Base-by-base conservation (phyloP, 2,888 invertebrate genomes). In the Pollenia angustigena region DNA sequence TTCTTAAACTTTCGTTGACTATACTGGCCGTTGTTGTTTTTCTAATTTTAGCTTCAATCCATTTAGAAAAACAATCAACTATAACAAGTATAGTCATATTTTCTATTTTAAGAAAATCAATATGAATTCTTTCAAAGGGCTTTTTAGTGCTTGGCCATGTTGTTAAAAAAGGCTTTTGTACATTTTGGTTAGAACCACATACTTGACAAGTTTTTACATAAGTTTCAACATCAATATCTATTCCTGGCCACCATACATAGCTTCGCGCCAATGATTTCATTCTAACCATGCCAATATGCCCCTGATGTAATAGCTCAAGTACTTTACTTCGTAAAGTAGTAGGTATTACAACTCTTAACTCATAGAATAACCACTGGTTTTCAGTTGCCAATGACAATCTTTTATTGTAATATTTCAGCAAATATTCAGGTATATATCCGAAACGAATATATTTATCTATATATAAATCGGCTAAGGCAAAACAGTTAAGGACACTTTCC, bases 181-280 rank as follows among this genome's bases (percentile, higher is more conserved):
- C 11, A 42, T 56, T 81, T 58, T 81, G 68, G 16, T 62, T 62
- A 3, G 42, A 11, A n/a, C 60, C 42, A 42, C 74, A 88, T 11
- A 62, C 52, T 50, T 64, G 4, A 79, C 90, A 91, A 9, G 60
- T 44, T 40, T 40, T 58, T 32, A 54, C 54, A 16, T n/a, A 54
- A 54, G 2, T 69, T 83, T 91, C 90, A n/a, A 91, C 90, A 18
- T 91, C 90, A 0, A 80, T 40, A 79, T 92, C 89, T 23, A 91
- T 85, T 7, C 85, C 83, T 8, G 90, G 89, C 90, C 90, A 91
- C 89, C 89, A 91, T 46, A 91, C 88, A 87, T 90, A 88, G 7
- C 88, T 83, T 40, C 90, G 76, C 0, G 91, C 90, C 14, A 90
- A 56, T 11, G 88, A 78, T 88, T 91, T 91, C 88, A 89, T 90